Conservation (phyloP, 1,140 invertebrate species). For the Alviniconcha marisindica region DNA sequence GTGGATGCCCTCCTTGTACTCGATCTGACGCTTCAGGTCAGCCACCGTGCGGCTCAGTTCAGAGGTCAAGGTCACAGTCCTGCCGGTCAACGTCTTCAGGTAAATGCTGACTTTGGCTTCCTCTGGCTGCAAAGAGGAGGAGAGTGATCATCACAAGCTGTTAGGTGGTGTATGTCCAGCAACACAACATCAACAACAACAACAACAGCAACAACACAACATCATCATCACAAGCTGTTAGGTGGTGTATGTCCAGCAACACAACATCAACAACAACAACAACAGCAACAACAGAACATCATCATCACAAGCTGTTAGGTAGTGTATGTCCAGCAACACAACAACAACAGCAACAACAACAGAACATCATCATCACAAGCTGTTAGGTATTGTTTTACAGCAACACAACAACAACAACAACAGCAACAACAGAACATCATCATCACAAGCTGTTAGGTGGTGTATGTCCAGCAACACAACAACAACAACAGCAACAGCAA, state of each 20-base stretch:
- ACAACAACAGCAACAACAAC: too few species aligned
- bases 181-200: not conserved
- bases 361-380: too few species aligned
- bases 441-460: too few species aligned
- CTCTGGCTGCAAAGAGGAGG: not conserved
- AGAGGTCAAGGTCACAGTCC: not conserved
- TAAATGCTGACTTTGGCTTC: not conserved
- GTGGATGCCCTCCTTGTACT: slow-evolving; percentile 13
- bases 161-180: not conserved
- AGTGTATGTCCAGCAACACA: too few species aligned
- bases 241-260: not conserved
- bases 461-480: too few species aligned
- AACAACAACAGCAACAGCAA: too few species aligned
- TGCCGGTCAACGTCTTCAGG: slow-evolving; percentile 22
- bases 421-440: too few species aligned
- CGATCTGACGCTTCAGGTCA: slow-evolving; percentile 34
- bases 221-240: not conserved
- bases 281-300: too few species aligned
- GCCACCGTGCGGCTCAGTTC: not conserved
- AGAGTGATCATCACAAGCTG: not conserved
- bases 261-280: not conserved
- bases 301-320: too few species aligned
- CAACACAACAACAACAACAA: too few species aligned
- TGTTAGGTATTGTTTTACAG: too few species aligned
- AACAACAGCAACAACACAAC: not conserved